Conservation (phyloP, 2,113 vertebrate genomes). For the Malurus melanocephalus region DNA sequence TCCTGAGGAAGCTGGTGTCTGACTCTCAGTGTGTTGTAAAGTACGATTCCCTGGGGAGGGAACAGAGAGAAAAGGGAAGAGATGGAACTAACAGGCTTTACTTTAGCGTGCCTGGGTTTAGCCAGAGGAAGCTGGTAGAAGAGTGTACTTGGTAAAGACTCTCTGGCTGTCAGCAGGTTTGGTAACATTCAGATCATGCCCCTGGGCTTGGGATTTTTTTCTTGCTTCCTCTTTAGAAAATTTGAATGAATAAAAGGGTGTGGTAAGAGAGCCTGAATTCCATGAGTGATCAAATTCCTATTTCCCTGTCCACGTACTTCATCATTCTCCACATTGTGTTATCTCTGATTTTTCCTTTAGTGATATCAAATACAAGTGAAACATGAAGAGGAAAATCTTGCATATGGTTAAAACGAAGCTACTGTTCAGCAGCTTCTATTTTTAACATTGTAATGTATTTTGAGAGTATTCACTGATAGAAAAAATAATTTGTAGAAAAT, state of each 20-base stretch:
- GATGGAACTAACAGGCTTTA: background rate
- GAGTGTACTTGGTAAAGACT: background rate
- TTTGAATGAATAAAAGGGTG: slow-evolving; percentile 52
- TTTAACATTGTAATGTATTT: background rate
- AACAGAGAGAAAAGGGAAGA: background rate
- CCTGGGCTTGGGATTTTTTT: slow-evolving; percentile 32
- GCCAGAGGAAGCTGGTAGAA: background rate
- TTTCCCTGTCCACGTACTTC: background rate
- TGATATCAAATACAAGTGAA: background rate
- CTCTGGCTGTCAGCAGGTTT: slow-evolving; percentile 6
- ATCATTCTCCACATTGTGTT: background rate
- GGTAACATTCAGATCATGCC: slow-evolving; percentile 10
- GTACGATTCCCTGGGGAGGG: background rate
- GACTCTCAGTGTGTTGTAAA: background rate
- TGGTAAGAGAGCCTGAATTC: slow-evolving; percentile 25
- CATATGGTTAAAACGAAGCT: background rate
- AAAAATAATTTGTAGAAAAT: background rate
- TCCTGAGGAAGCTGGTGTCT: background rate
- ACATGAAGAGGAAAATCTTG: background rate
- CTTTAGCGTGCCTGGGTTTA: background rate
- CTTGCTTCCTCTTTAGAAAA: slow-evolving; percentile 42
- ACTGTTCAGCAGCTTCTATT: background rate
- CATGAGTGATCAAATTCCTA: background rate
- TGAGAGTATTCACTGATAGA: background rate
- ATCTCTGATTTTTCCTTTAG: background rate